A percentile compares a stretch with the other conserved stretches of the same genome.
These are phyloP conservation scores for Stegostoma tigrinum DNA, from an alignment of 2,113 vertebrate species.

Conservation along the genomic window DNA sequence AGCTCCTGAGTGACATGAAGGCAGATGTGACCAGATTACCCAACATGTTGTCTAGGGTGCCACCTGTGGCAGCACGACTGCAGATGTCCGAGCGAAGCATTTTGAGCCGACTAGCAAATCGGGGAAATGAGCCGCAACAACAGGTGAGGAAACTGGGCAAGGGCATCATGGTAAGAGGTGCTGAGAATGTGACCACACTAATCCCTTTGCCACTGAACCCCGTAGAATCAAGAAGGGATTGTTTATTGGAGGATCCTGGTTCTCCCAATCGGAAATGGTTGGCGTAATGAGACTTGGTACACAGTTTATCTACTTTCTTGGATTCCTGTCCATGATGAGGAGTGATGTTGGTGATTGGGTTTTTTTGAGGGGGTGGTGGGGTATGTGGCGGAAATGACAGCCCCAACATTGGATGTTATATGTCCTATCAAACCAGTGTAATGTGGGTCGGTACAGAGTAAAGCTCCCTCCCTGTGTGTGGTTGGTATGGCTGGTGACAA, in stretches of 20 bases:
- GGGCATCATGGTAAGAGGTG: neutral
- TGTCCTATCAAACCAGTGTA: neutral
- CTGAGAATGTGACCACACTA: neutral
- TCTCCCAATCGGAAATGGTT: neutral
- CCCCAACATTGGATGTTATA: neutral
- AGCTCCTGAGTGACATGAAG: conserved; percentile 97
- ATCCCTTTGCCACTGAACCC: too few species aligned
- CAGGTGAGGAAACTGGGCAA: conserved; percentile 64
- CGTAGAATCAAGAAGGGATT: neutral
- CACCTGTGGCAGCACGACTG: conserved; percentile 83
- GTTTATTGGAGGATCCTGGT: neutral
- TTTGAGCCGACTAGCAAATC: conserved; percentile 87
- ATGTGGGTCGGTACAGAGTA: too few species aligned
- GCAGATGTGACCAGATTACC: conserved; percentile 89
- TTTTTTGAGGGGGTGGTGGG: too few species aligned
- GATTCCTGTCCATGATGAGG: neutral
- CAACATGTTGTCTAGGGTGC: conserved; percentile 92
- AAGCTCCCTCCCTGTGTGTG: neutral
- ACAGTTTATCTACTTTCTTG: neutral
- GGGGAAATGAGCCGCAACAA: conserved; percentile 76
- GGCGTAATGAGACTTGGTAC: too few species aligned
- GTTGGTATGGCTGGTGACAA: neutral
- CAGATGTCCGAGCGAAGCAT: conserved; percentile 97
- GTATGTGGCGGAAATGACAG: too few species aligned
- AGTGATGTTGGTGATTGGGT: neutral